Conservation (phyloP, 2,888 invertebrate species). For the Teleogryllus oceanicus region DNA sequence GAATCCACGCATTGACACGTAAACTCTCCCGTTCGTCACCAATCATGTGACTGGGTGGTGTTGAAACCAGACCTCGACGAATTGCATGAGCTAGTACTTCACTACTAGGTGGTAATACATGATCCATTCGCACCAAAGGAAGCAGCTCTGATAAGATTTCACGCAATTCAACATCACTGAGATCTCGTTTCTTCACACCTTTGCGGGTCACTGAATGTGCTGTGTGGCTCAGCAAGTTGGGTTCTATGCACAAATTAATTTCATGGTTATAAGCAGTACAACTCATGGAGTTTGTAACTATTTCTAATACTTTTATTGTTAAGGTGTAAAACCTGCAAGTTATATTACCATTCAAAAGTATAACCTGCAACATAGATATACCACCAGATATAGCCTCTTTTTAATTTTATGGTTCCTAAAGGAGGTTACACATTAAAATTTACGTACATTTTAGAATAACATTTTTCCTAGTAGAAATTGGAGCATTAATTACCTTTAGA, state of each 20-base stretch:
- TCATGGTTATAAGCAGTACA: no score
- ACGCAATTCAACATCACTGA: slow-evolving; percentile 79
- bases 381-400: neutral
- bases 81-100: slow-evolving; percentile 69
- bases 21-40: slow-evolving; percentile 64
- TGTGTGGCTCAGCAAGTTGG: slow-evolving; percentile 85
- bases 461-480: no score
- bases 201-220: slow-evolving; percentile 87
- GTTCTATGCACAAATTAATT: slow-evolving; percentile 56
- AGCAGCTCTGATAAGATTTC: slow-evolving; percentile 81
- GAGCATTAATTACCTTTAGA: no score
- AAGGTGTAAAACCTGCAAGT: no score
- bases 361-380: neutral
- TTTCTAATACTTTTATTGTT: no score
- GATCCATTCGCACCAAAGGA: slow-evolving; percentile 83
- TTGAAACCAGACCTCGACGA: slow-evolving; percentile 49
- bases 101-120: slow-evolving; percentile 80
- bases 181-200: slow-evolving; percentile 75
- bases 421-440: no score
- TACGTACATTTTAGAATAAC: no score
- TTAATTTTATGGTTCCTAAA: neutral
- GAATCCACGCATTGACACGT: slow-evolving; percentile 75
- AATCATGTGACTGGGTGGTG: slow-evolving; percentile 81
- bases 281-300: no score
- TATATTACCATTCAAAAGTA: no score